These are phyloP conservation scores for Cottoperca gobio DNA, from an alignment of 2,797 vertebrate genomes.

Conservation along the genomic window DNA sequence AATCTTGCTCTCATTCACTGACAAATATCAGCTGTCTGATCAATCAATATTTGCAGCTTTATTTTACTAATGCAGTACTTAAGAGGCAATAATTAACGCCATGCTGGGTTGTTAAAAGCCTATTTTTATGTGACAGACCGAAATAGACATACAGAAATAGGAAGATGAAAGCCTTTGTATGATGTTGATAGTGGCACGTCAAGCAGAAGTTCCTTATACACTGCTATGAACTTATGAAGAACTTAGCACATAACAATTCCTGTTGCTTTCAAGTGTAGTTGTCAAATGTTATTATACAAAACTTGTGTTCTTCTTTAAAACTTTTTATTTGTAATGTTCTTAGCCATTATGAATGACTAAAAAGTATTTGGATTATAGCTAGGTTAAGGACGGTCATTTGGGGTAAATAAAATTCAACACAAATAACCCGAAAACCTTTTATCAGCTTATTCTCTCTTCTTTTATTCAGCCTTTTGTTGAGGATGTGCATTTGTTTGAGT, in stretches of 20 bases:
- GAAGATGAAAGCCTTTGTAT: constrained; percentile 75
- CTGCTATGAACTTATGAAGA: constrained; percentile 36
- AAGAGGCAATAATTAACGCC: constrained; percentile 84
- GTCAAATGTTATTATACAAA: constrained; percentile 14
- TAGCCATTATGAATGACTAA: not conserved
- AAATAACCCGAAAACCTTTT: not conserved
- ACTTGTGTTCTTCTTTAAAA: not conserved
- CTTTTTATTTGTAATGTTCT: not conserved
- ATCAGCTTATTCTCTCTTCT: constrained; percentile 3
- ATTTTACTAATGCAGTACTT: constrained; percentile 83
- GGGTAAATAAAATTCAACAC: constrained; percentile 5
- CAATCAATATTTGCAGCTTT: constrained; percentile 86
- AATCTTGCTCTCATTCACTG: constrained; percentile 70
- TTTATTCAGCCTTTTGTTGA: constrained; percentile 10
- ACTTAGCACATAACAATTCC: constrained; percentile 10
- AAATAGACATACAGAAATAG: constrained; percentile 86
- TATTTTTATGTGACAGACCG: constrained; percentile 88
- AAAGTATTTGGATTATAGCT: not conserved
- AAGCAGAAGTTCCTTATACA: constrained; percentile 47
- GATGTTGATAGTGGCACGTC: constrained; percentile 69
- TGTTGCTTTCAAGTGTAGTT: constrained; percentile 50
- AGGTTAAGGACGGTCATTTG: not conserved
- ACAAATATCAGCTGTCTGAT: constrained; percentile 81
- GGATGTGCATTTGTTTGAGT: constrained; percentile 1
- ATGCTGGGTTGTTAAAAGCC: constrained; percentile 86